Conservation (phyloP, 2,113 vertebrate species). For the Nematolebias whitei region DNA sequence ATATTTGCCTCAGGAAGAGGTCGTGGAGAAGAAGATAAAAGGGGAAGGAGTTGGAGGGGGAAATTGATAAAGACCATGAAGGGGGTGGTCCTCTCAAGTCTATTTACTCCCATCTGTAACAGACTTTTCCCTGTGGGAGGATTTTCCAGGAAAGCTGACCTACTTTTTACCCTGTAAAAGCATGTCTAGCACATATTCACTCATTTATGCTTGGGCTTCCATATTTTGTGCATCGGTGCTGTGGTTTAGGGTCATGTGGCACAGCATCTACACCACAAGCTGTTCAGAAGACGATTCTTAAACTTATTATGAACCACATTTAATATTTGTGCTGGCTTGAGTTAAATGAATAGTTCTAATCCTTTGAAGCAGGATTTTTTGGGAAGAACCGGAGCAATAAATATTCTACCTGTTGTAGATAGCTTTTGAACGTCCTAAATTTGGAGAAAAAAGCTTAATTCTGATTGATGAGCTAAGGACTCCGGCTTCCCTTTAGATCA, state of each 20-base stretch:
- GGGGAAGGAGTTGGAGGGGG: conserved; percentile 16
- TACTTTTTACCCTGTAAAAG: conserved; percentile 68
- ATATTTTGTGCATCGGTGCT: conserved; percentile 26
- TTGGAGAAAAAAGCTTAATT: neutral
- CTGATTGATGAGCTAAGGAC: neutral
- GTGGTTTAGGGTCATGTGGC: conserved; percentile 9
- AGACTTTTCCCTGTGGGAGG: conserved; percentile 46
- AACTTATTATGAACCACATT: neutral
- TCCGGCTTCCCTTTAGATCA: neutral
- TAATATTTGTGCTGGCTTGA: neutral
- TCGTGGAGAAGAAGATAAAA: conserved; percentile 33
- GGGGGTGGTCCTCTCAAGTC: conserved; percentile 33
- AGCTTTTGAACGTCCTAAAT: neutral
- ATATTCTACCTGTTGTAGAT: neutral
- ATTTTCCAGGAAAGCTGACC: conserved; percentile 74
- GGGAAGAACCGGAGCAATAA: neutral
- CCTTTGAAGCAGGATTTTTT: neutral
- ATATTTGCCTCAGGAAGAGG: conserved; percentile 23
- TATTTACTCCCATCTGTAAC: conserved; percentile 56
- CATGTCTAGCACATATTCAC: conserved; percentile 58
- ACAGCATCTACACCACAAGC: neutral
- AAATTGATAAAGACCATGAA: conserved; percentile 38
- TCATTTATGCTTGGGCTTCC: conserved; percentile 49
- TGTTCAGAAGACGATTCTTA: conserved; percentile 1
- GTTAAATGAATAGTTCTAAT: neutral